These are phyloP conservation scores for Scolanthus callimorphus DNA, from an alignment of 92 coral and sea anemone species.

Conservation along the genomic window DNA sequence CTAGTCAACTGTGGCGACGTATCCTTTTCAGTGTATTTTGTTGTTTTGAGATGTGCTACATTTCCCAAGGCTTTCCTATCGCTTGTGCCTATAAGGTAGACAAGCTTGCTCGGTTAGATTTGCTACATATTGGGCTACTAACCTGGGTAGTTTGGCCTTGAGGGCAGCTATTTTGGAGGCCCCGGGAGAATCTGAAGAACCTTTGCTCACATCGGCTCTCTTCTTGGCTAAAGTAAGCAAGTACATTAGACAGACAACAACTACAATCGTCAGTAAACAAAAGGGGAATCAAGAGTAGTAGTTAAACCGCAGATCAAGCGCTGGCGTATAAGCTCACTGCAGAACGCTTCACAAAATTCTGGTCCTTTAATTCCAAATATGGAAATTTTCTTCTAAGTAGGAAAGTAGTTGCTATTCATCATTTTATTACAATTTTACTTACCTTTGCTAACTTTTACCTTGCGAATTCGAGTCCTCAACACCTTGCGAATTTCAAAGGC, in stretches of 20 bases:
- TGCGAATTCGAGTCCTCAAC: conserved; percentile 74
- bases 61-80: conserved; percentile 7
- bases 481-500: conserved; percentile 82
- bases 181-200: background rate
- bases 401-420: too few relatives aligned
- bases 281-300: too few relatives aligned
- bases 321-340: too few relatives aligned
- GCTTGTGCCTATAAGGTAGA: conserved; percentile 15
- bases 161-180: conserved; percentile 1
- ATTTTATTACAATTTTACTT: background rate
- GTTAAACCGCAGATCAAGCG: too few relatives aligned
- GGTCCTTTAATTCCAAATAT: too few relatives aligned
- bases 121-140: background rate
- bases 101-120: too few relatives aligned
- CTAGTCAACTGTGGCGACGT: background rate
- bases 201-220: conserved; percentile 11
- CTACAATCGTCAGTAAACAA: too few relatives aligned
- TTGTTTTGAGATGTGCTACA: conserved; percentile 15
- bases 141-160: conserved; percentile 21
- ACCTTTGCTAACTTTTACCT: conserved; percentile 82
- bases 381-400: too few relatives aligned
- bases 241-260: too few relatives aligned
- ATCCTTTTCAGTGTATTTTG: background rate
- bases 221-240: conserved; percentile 24
- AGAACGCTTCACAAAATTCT: too few relatives aligned